phyloP scores from a whole-genome alignment of 2,888 invertebrate genomes.

The Limnephilus rhombicus region DNA sequence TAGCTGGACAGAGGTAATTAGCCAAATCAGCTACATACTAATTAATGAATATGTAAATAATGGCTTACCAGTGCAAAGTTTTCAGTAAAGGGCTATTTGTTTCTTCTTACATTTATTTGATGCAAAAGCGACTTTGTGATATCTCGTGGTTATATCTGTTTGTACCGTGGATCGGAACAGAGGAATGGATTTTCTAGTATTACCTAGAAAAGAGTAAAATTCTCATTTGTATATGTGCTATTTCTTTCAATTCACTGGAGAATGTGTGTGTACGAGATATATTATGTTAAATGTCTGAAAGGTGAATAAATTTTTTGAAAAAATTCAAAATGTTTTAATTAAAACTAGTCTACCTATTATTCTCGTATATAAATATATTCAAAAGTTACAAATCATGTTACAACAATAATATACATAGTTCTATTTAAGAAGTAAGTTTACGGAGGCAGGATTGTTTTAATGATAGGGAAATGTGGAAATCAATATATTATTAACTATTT shows the following conservation, averaged over 20 bases:
- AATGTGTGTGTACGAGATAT: slow-evolving; percentile 46
- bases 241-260: slow-evolving; percentile 35
- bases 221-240: slow-evolving; percentile 38
- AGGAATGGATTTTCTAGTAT: slow-evolving; percentile 35
- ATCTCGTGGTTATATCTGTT: slow-evolving; percentile 34
- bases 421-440: not conserved
- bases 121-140: slow-evolving; percentile 44
- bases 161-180: slow-evolving; percentile 4
- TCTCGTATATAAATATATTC: slow-evolving; percentile 50
- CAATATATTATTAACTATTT: slow-evolving; percentile 70
- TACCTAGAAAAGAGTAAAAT: slow-evolving; percentile 32
- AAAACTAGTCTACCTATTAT: not conserved
- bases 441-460: slow-evolving; percentile 38
- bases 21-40: not conserved
- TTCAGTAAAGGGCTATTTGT: not conserved
- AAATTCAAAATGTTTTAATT: slow-evolving; percentile 38
- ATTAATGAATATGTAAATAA: not conserved
- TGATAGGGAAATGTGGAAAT: slow-evolving; percentile 53
- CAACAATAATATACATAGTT: slow-evolving; percentile 15
- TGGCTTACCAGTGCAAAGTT: slow-evolving; percentile 7
- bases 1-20: slow-evolving; percentile 3
- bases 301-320: slow-evolving; percentile 47
- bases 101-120: not conserved
- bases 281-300: slow-evolving; percentile 48
- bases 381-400: slow-evolving; percentile 45